These are phyloP conservation scores for Drosophila birchii DNA, from an alignment of 2,888 invertebrate genomes.

Conservation along the genomic window DNA sequence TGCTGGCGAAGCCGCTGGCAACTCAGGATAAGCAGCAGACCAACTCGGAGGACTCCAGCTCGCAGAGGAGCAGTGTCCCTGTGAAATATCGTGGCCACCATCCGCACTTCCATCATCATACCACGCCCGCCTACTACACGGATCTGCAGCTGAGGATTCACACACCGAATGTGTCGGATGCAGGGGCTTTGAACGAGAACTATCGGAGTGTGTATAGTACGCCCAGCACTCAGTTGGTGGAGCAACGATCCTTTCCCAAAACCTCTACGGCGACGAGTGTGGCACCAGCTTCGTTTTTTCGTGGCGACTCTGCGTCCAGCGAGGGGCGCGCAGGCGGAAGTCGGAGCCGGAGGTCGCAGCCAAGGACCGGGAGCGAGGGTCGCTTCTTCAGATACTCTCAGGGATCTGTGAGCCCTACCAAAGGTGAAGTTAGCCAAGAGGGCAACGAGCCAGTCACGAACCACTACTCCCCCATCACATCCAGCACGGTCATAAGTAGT, in stretches of 20 bases:
- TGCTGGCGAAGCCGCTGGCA: slow-evolving; percentile 33
- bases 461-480: slow-evolving; percentile 25
- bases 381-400: slow-evolving; percentile 74
- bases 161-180: slow-evolving; percentile 79
- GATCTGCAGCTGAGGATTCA: slow-evolving; percentile 82
- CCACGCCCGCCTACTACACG: slow-evolving; percentile 83
- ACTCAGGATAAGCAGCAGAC: slow-evolving; percentile 13
- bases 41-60: slow-evolving; percentile 55
- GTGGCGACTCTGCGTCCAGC: slow-evolving; percentile 72
- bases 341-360: slow-evolving; percentile 24
- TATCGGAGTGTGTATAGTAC: slow-evolving; percentile 84
- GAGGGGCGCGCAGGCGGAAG: slow-evolving; percentile 17
- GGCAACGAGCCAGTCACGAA: slow-evolving; percentile 5
- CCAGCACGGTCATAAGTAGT: slow-evolving; percentile 40
- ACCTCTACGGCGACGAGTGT: slow-evolving; percentile 72
- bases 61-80: slow-evolving; percentile 32
- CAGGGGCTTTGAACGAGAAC: slow-evolving; percentile 81
- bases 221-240: slow-evolving; percentile 82
- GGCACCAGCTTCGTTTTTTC: slow-evolving; percentile 76
- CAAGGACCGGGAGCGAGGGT: slow-evolving; percentile 60
- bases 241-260: slow-evolving; percentile 82
- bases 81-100: slow-evolving; percentile 81
- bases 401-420: slow-evolving; percentile 74
- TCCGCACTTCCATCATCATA: slow-evolving; percentile 82
- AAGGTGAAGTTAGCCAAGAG: slow-evolving; percentile 71